These are phyloP conservation scores for Ornithorhynchus anatinus DNA, from an alignment of 2,113 vertebrate species.

Conservation along the genomic window DNA sequence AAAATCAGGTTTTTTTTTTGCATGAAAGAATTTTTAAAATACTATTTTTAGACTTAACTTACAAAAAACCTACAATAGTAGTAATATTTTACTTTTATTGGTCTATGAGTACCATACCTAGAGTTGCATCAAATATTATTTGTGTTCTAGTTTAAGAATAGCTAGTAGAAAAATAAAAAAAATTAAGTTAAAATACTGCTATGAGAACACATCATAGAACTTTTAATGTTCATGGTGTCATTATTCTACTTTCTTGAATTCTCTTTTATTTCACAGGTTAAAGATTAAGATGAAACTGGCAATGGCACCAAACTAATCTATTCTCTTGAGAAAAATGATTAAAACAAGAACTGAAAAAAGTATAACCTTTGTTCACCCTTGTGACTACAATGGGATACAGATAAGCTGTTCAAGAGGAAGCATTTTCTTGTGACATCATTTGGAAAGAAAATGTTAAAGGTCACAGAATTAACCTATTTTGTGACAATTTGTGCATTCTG, in stretches of 20 bases:
- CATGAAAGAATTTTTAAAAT: too few relatives aligned
- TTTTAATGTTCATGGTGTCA: background rate
- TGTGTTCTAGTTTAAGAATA: background rate
- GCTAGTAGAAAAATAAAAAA: background rate
- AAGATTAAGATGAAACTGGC: background rate
- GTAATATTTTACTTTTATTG: background rate
- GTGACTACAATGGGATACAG: background rate
- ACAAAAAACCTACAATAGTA: too few relatives aligned
- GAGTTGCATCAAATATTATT: background rate
- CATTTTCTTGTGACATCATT: background rate
- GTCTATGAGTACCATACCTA: background rate
- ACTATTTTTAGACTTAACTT: too few relatives aligned
- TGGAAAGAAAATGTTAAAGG: background rate
- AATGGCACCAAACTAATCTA: conserved; percentile 7
- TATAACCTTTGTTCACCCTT: conserved; percentile 5
- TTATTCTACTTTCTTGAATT: background rate
- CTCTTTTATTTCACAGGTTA: background rate
- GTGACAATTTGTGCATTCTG: background rate
- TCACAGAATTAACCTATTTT: conserved; percentile 2
- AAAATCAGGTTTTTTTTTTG: too few relatives aligned
- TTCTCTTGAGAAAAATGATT: background rate
- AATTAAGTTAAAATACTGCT: background rate
- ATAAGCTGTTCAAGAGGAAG: conserved; percentile 1
- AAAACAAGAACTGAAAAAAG: background rate
- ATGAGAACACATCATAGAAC: background rate